Base-by-base conservation (phyloP, 1,140 invertebrate genomes). In the Aphidius gifuensis region DNA sequence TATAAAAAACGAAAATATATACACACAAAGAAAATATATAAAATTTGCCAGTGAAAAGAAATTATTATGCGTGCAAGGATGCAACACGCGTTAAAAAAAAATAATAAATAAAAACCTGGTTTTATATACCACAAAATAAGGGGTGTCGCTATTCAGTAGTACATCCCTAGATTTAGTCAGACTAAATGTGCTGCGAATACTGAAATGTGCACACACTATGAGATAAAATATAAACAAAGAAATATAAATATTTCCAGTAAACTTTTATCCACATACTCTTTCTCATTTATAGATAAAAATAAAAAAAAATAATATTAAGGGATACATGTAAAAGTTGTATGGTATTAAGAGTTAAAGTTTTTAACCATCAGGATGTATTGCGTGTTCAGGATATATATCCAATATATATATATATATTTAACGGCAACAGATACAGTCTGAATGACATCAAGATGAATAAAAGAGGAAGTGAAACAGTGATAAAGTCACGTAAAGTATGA, bases 51-150 rank as follows among this genome's bases (percentile, higher is more conserved):
- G 43, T 42, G n/a, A 55, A 38, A 40, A 59, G 49, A 59, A 59
- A 59, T 59, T 59, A 59, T 59, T 59, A 59, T 59, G 58, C 58
- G 58, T 50, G 47, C 58, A 59, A 59, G 47, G 58, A 32, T 59
- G 58, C 58, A 59, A 40, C 46, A 59, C 47, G 58, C 53, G 53
- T 38, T 11, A 4, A 32, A 32, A 32, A 32, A 32, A 32, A 32
- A 32, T 32, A 32, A 32, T 32, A 32, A 32, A 32, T 32, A 32
- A 32, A 32, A 32, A 32, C 23, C 23, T 32, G 23, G 23, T 32
- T 32, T 32, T 32, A 32, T 32, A 16, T 16, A 16, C 16, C 16
- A 16, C 16, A 16, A 32, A 32, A 32, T 3, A 32, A 32, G 16
- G 53, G 40, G 53, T 21, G 50, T 21, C 9, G 48, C 45, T 48